Evolutionary conservation across 2,888 invertebrate species (phyloP), one percentile per base, ranked within the genome.

Genomic region (Acanthopleura granulata): DNA sequence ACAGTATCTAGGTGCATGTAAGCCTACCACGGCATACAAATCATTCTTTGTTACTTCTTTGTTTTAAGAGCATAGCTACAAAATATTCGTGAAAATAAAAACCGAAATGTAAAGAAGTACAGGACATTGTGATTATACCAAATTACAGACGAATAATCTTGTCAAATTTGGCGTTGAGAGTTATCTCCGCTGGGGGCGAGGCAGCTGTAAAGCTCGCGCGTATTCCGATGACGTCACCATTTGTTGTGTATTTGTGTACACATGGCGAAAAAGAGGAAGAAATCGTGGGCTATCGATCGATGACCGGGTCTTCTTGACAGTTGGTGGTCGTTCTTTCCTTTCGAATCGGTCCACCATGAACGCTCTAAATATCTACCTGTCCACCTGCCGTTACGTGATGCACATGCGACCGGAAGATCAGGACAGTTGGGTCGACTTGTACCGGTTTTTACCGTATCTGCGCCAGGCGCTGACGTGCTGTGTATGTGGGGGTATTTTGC

Each of bases 401-500:
- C 93, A 94, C 90, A 94, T 95, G 76, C 93, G 94, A 84, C 92
- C 93, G 71, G 80, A 83, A 72, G 86, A 88, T 78, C 93, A 94
- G 82, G 93, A 93, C 88, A 93, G 94, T 75, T 95, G 95, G 94
- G 93, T 93, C 74, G 96, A 96, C 91, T 92, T 97, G 84, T 95
- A 95, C 91, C 93, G 95, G 84, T 93, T 95, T 86, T 93, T 97
- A 83, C 95, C 96, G 9, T 95, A 95, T 91, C 92, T 97, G 88
- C 93, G 96, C 76, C 95, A 96, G 90, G 94, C 95, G 80, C 92
- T 97, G 85, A 95, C 95, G 83, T 97, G 97, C 91, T 95, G 95
- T 75, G 96, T 97, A 75, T 97, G 97, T 91, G 94, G 95, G 78
- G 94, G 95, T 88, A 92, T 97, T 81, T 91, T 97, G 75, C 94